These are phyloP conservation scores for Brachyopa scutellaris DNA, from an alignment of 2,888 invertebrate genomes.

Conservation along the genomic window DNA sequence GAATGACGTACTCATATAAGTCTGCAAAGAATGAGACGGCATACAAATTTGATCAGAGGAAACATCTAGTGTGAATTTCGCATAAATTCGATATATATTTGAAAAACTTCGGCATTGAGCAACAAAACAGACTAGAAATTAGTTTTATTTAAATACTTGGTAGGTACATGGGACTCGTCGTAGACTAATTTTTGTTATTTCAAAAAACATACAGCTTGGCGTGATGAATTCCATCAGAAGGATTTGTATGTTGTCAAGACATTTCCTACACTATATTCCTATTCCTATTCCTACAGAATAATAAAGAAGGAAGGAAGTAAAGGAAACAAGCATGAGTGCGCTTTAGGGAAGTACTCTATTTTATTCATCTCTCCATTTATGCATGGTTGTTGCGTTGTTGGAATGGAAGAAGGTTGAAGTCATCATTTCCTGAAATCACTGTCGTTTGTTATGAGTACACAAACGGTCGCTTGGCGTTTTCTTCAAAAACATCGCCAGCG, in stretches of 20 bases:
- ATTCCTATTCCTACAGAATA: slow-evolving; percentile 34
- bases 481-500: slow-evolving; percentile 24
- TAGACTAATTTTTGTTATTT: slow-evolving; percentile 10
- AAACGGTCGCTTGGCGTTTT: slow-evolving; percentile 30
- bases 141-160: no score
- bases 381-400: not conserved
- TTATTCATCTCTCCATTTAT: slow-evolving; percentile 47
- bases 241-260: not conserved
- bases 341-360: slow-evolving; percentile 70
- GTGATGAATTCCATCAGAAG: not conserved
- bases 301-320: slow-evolving; percentile 52
- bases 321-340: slow-evolving; percentile 62
- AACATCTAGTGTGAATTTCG: no score
- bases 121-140: no score
- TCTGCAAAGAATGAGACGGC: no score
- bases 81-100: no score
- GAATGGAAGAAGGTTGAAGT: slow-evolving; percentile 44
- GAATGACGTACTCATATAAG: no score
- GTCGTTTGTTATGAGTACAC: slow-evolving; percentile 34
- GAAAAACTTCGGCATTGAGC: no score
- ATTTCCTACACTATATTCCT: slow-evolving; percentile 34
- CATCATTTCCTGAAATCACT: slow-evolving; percentile 65
- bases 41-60: no score
- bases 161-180: not conserved
- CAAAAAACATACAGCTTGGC: slow-evolving; percentile 5